Evolutionary conservation across 2,797 vertebrate genomes (phyloP).

Genomic region (Enteromius trimaculatus): DNA sequence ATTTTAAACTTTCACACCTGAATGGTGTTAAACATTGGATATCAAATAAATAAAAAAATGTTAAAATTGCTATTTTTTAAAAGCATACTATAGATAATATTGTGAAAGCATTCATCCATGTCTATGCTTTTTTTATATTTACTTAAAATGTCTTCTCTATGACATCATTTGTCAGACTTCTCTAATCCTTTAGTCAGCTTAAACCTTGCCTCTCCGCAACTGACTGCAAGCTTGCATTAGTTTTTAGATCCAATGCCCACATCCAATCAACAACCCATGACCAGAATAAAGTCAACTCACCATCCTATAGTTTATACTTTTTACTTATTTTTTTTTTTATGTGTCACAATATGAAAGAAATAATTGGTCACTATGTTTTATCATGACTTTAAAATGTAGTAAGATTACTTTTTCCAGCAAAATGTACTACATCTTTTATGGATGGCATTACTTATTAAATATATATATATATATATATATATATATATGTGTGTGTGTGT

Average conservation of each 20-base stretch:
- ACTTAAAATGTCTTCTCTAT: too few relatives aligned
- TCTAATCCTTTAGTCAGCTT: too few relatives aligned
- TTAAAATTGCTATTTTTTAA: not conserved
- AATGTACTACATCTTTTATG: not conserved
- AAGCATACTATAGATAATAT: not conserved
- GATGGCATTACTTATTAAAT: too few relatives aligned
- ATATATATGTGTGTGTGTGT: too few relatives aligned
- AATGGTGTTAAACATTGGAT: not conserved
- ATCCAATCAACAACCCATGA: not conserved
- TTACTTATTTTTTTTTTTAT: not conserved
- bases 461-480: too few relatives aligned
- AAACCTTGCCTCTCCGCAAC: too few relatives aligned
- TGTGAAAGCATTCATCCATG: not conserved
- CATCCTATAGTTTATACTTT: too few relatives aligned
- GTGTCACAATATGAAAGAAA: not conserved
- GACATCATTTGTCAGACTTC: too few relatives aligned
- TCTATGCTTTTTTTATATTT: too few relatives aligned
- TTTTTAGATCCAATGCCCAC: not conserved
- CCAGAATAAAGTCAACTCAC: not conserved
- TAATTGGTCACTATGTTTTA: not conserved
- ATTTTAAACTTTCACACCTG: not conserved
- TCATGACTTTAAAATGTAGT: not conserved
- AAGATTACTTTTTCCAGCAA: not conserved
- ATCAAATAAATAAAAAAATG: not conserved
- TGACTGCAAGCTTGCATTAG: not conserved